A percentile compares a stretch with the other conserved stretches of the same genome.
phyloP scores from a whole-genome alignment of 1,140 invertebrate genomes.

The Glossosoma conforme region DNA sequence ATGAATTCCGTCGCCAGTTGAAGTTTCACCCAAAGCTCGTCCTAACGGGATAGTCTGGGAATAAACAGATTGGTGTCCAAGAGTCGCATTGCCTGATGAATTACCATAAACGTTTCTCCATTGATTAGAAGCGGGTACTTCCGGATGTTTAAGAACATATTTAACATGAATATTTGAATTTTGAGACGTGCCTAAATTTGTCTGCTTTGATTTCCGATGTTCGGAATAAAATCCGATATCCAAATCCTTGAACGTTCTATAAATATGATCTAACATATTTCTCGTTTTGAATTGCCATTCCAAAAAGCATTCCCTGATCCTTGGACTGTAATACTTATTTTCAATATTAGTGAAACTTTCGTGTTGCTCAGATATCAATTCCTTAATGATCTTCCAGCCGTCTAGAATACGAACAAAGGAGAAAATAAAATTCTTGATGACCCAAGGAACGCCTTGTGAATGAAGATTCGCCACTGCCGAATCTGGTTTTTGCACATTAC shows the following conservation, averaged over 20 bases:
- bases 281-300: conserved; percentile 49
- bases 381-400: conserved; percentile 56
- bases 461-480: conserved; percentile 60
- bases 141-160: too few species aligned
- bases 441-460: conserved; percentile 63
- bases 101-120: too few species aligned
- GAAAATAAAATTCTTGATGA: conserved; percentile 65
- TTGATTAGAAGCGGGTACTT: too few species aligned
- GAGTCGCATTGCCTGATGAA: too few species aligned
- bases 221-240: conserved; percentile 47
- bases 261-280: conserved; percentile 47
- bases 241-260: conserved; percentile 47
- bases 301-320: conserved; percentile 47
- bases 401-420: conserved; percentile 61
- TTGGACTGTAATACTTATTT: conserved; percentile 49
- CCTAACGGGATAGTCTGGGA: too few species aligned
- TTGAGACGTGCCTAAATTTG: too few species aligned
- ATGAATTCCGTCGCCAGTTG: too few species aligned
- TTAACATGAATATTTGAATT: too few species aligned
- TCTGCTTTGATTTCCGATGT: conserved; percentile 47
- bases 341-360: conserved; percentile 49
- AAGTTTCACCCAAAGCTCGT: too few species aligned
- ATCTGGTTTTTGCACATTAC: conserved; percentile 58
- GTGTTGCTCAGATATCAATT: conserved; percentile 46
- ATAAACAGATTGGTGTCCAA: too few species aligned